phyloP scores from a whole-genome alignment of 2,113 vertebrate species.

The Erythrocercus mccallii region DNA sequence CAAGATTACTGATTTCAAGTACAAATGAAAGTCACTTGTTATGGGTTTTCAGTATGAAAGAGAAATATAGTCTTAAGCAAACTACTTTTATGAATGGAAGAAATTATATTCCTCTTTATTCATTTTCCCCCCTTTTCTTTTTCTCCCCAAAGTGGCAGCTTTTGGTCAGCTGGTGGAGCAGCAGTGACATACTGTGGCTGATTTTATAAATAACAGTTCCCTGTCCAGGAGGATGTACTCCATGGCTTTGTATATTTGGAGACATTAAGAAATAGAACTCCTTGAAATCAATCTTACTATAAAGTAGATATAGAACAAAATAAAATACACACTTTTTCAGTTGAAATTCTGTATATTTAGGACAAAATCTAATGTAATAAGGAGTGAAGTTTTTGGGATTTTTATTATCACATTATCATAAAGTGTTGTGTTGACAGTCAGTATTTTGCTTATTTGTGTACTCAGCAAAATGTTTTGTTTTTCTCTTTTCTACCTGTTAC shows the following conservation, averaged over 20 bases:
- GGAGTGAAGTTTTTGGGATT: neutral
- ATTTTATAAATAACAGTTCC: slow-evolving; percentile 28
- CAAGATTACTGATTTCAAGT: neutral
- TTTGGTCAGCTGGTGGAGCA: slow-evolving; percentile 44
- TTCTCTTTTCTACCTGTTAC: neutral
- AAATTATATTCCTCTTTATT: neutral
- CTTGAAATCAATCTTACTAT: neutral
- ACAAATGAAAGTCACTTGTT: neutral
- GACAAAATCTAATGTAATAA: neutral
- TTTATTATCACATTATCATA: neutral
- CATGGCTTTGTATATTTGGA: neutral
- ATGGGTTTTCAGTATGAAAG: neutral
- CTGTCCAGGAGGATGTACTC: neutral
- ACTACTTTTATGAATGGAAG: neutral
- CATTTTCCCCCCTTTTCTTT: rapidly evolving
- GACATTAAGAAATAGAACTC: neutral
- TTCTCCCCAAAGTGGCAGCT: rapidly evolving
- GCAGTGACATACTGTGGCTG: slow-evolving; percentile 64
- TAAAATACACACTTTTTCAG: neutral
- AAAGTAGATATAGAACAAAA: neutral
- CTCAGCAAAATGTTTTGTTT: neutral
- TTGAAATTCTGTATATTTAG: neutral
- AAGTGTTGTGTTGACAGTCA: neutral
- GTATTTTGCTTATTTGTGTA: neutral
- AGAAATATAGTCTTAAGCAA: neutral